phyloP scores from a whole-genome alignment of 1,140 invertebrate genomes.

The Schlechtendalia chinensis region DNA sequence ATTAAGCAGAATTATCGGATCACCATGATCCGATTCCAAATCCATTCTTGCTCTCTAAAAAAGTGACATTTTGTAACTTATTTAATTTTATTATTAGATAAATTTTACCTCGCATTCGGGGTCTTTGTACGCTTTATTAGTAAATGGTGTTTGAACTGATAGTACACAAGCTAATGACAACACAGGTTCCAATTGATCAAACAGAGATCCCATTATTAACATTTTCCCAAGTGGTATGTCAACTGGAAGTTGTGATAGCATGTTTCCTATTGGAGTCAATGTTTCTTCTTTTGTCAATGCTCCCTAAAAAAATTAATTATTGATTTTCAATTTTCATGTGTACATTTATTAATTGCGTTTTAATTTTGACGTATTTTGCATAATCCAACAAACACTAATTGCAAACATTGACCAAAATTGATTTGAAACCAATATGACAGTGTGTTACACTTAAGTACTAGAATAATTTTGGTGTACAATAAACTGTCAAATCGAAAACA shows the following conservation, averaged over 20 bases:
- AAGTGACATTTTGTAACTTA: neutral
- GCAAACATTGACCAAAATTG: too few relatives aligned
- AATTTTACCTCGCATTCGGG: slow-evolving; percentile 70
- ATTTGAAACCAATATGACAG: too few relatives aligned
- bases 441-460: too few relatives aligned
- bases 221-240: slow-evolving; percentile 96
- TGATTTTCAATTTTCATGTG: slow-evolving; percentile 47
- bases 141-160: slow-evolving; percentile 91
- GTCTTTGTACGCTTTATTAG: slow-evolving; percentile 82
- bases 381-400: too few relatives aligned
- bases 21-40: slow-evolving; percentile 90
- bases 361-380: too few relatives aligned
- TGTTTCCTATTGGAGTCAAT: slow-evolving; percentile 85
- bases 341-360: too few relatives aligned
- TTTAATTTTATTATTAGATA: neutral
- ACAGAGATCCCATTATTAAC: slow-evolving; percentile 87
- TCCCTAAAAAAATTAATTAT: slow-evolving; percentile 60
- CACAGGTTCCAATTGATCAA: slow-evolving; percentile 87
- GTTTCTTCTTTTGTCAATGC: slow-evolving; percentile 80
- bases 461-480: too few relatives aligned
- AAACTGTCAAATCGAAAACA: slow-evolving; percentile 39
- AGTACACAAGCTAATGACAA: slow-evolving; percentile 87
- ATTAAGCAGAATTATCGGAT: slow-evolving; percentile 88
- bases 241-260: slow-evolving; percentile 85
- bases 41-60: slow-evolving; percentile 72